Conservation (phyloP, 2,797 vertebrate species). For the Crypturellus tataupa region DNA sequence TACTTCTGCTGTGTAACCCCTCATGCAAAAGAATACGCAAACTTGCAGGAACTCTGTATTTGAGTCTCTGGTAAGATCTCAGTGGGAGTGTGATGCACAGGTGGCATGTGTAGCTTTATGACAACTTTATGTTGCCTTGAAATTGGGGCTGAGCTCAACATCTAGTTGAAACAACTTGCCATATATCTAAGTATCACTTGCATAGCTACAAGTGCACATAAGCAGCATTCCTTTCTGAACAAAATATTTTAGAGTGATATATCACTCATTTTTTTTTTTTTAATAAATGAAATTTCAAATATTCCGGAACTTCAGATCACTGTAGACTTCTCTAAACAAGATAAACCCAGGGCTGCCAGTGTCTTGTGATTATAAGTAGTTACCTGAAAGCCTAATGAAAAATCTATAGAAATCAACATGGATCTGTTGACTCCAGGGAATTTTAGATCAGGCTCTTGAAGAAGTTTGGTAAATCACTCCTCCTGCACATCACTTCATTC, state of each 20-base stretch:
- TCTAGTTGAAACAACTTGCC: slow-evolving; percentile 18
- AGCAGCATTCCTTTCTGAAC: neutral
- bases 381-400: neutral
- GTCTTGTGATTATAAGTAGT: neutral
- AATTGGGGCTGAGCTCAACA: neutral
- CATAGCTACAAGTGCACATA: neutral
- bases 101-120: neutral
- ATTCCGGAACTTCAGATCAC: neutral
- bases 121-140: neutral
- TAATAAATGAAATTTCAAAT: neutral
- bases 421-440: slow-evolving; percentile 10
- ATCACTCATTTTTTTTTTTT: neutral
- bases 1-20: neutral
- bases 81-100: neutral
- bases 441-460: slow-evolving; percentile 15
- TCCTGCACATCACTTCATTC: slow-evolving; percentile 60
- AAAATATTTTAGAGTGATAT: neutral
- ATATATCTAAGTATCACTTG: neutral
- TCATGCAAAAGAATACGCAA: neutral
- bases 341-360: neutral
- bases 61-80: neutral
- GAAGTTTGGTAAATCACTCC: neutral
- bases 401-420: slow-evolving; percentile 27
- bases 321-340: neutral
- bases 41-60: neutral